These are phyloP conservation scores for Cremastobaeus sp. DNA, from an alignment of 2,888 invertebrate genomes.

Conservation along the genomic window DNA sequence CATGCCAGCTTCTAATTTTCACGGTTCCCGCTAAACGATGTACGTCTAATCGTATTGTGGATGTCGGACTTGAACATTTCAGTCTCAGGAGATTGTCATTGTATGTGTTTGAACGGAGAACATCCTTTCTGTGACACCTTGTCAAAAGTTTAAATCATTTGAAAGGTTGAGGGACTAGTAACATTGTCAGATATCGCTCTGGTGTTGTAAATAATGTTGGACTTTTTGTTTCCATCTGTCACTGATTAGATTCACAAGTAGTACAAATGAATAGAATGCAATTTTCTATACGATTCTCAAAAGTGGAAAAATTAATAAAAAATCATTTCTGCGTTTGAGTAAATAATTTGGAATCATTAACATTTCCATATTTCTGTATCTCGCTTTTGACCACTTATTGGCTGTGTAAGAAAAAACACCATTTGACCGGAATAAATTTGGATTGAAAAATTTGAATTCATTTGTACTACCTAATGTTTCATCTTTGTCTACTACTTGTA, in stretches of 20 bases:
- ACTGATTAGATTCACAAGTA: no score
- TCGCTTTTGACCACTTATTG: no score
- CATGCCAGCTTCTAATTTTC: conserved; percentile 50
- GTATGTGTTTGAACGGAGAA: conserved; percentile 9
- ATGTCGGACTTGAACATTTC: conserved; percentile 19
- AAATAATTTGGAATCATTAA: no score
- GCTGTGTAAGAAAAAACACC: neutral
- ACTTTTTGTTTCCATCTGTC: neutral
- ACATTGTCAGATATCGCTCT: neutral
- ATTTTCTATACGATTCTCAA: neutral
- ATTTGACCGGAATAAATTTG: neutral
- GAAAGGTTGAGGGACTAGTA: conserved; percentile 15
- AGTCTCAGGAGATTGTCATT: conserved; percentile 13
- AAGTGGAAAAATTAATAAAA: neutral
- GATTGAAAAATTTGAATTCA: neutral
- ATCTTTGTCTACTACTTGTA: neutral
- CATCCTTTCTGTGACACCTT: conserved; percentile 4
- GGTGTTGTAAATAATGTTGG: conserved; percentile 28
- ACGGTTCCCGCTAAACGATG: conserved; percentile 33
- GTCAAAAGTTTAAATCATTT: neutral
- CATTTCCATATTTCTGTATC: no score
- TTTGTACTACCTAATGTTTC: neutral
- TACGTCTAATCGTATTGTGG: conserved; percentile 34
- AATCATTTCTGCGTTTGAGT: no score
- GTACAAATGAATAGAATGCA: conserved; percentile 4